phyloP scores from a whole-genome alignment of 2,113 vertebrate genomes.

The Callospermophilus lateralis region DNA sequence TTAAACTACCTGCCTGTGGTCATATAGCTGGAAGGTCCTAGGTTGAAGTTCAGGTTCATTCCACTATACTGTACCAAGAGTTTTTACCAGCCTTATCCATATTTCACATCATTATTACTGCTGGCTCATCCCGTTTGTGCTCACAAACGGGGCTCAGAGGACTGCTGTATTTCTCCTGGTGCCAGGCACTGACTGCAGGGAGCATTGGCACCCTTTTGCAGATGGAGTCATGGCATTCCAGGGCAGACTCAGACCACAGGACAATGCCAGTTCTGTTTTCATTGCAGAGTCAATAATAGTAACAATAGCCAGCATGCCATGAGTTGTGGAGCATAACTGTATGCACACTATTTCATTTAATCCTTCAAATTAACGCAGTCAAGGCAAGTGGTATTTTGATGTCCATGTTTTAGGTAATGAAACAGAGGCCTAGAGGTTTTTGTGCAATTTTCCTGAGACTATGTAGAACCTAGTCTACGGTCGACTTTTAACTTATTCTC shows the following conservation, averaged over 20 bases:
- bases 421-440: neutral
- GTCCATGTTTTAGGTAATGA: neutral
- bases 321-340: neutral
- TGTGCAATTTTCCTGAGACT: neutral
- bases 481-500: neutral
- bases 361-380: neutral
- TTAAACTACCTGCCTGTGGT: neutral
- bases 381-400: neutral
- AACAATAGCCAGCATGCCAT: neutral
- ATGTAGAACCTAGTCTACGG: neutral
- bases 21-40: neutral
- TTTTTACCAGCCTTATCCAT: neutral
- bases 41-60: neutral
- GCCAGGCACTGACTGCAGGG: slow-evolving; percentile 50
- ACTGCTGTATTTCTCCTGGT: neutral
- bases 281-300: neutral
- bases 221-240: neutral
- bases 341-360: neutral
- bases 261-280: slow-evolving; percentile 45
- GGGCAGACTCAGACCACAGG: neutral
- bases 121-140: neutral
- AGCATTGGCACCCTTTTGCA: neutral
- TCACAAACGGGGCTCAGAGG: neutral
- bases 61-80: neutral
- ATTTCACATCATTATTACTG: neutral